Evolutionary conservation across 1,140 invertebrate genomes (phyloP).

Genomic region (Zaprionus taronus): DNA sequence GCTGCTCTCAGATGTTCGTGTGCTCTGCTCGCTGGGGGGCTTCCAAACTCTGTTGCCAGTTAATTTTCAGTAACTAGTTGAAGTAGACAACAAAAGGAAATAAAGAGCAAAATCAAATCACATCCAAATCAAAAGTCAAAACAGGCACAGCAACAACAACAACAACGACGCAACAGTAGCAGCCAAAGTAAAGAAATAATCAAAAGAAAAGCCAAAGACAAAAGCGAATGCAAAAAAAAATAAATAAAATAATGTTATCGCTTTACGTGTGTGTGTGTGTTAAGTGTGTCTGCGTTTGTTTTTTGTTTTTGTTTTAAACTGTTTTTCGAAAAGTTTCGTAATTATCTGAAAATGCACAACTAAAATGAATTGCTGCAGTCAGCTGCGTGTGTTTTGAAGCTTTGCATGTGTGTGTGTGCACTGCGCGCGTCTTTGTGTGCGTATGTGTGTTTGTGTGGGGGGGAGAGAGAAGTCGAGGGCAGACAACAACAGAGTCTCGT

Average conservation of each 20-base stretch:
- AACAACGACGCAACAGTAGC: conserved; percentile 24
- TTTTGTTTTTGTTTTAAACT: conserved; percentile 44
- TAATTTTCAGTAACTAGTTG: conserved; percentile 82
- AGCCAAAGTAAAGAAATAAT: conserved; percentile 41
- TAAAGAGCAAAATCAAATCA: conserved; percentile 46
- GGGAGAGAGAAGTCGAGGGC: neutral
- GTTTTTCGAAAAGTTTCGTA: conserved; percentile 52
- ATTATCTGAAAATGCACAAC: conserved; percentile 50
- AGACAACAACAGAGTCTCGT: conserved; percentile 2
- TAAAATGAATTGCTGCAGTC: conserved; percentile 42
- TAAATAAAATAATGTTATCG: conserved; percentile 29
- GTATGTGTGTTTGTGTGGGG: conserved; percentile 17
- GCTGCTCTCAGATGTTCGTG: conserved; percentile 59
- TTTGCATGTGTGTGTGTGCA: conserved; percentile 15
- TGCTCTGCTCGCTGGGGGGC: conserved; percentile 59
- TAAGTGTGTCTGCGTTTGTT: conserved; percentile 16
- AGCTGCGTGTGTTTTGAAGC: conserved; percentile 32
- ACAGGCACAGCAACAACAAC: conserved; percentile 21
- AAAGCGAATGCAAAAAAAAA: conserved; percentile 28
- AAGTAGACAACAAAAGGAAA: conserved; percentile 68
- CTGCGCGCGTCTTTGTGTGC: conserved; percentile 19
- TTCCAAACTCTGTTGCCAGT: conserved; percentile 77
- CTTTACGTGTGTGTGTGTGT: conserved; percentile 8
- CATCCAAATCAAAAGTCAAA: conserved; percentile 43
- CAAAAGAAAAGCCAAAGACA: conserved; percentile 35